Conservation (phyloP, 2,113 vertebrate species). For the Phainopepla nitens region DNA sequence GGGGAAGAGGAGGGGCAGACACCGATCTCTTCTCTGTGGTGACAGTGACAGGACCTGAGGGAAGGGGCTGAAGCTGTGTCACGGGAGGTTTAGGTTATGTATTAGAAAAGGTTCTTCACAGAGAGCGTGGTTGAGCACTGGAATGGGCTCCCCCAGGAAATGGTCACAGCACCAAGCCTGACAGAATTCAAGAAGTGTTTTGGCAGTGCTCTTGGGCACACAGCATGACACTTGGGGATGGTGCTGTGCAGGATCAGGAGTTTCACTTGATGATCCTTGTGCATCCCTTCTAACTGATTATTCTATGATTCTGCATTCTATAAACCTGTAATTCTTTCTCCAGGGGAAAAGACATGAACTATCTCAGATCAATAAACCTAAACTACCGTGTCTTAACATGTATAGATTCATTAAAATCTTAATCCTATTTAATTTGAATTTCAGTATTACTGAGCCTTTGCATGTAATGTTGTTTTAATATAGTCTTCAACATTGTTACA, state of each 20-base stretch:
- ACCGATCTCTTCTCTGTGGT: not conserved
- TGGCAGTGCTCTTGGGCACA: not conserved
- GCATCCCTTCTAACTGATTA: not conserved
- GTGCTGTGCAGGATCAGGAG: not conserved
- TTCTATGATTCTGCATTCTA: not conserved
- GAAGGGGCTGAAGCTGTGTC: not conserved
- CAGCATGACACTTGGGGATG: not conserved
- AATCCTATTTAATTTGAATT: not conserved
- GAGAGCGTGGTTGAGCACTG: not conserved
- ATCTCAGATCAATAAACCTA: not conserved
- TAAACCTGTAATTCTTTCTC: not conserved
- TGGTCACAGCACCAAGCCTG: not conserved
- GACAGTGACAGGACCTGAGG: rapidly evolving
- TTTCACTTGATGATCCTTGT: not conserved
- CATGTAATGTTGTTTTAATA: not conserved
- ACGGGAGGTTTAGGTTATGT: not conserved
- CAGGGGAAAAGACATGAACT: not conserved
- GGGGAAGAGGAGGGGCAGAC: not conserved
- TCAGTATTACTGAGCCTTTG: not conserved
- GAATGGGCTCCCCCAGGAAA: not conserved
- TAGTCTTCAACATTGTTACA: not conserved
- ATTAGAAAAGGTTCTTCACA: not conserved
- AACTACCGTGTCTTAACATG: not conserved
- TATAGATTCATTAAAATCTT: not conserved
- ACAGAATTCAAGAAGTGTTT: not conserved